These are phyloP conservation scores for Andrena dorsata DNA, from an alignment of 2,888 invertebrate genomes.

Conservation along the genomic window DNA sequence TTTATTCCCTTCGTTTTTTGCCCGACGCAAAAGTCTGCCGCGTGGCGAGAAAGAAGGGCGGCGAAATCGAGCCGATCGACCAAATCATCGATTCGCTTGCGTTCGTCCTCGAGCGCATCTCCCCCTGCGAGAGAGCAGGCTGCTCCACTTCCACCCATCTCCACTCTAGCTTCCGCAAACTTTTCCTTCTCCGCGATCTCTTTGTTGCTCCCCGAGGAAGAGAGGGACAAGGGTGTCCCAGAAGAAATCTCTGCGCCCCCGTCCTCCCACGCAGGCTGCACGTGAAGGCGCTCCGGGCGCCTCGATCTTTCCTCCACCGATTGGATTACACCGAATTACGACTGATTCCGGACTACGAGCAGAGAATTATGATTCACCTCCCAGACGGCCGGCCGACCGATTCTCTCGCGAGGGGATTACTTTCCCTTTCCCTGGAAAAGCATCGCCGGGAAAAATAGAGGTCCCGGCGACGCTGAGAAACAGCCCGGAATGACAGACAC, in stretches of 20 bases:
- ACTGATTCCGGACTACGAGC: background rate
- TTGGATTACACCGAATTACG: slow-evolving; percentile 26
- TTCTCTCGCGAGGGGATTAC: too few species aligned
- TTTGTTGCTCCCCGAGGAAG: slow-evolving; percentile 42
- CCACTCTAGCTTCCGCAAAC: slow-evolving; percentile 35
- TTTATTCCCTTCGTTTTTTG: slow-evolving; percentile 2
- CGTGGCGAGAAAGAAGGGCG: slow-evolving; percentile 13
- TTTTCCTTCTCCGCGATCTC: slow-evolving; percentile 42
- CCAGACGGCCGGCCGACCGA: too few species aligned
- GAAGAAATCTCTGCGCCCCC: slow-evolving; percentile 26
- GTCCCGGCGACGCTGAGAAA: background rate
- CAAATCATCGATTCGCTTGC: slow-evolving; percentile 54
- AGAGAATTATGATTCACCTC: slow-evolving; percentile 17
- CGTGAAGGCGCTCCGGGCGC: background rate
- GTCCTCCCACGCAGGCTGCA: background rate
- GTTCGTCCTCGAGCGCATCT: slow-evolving; percentile 30
- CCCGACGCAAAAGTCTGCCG: slow-evolving; percentile 11
- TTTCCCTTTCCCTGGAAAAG: too few species aligned
- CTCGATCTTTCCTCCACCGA: slow-evolving; percentile 9
- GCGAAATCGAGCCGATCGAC: slow-evolving; percentile 25
- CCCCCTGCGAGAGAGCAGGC: background rate
- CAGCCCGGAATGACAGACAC: background rate
- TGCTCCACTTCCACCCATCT: slow-evolving; percentile 9
- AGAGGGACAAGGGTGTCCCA: background rate
- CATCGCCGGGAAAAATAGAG: too few species aligned